Evolutionary conservation across 1,140 invertebrate genomes (phyloP), one percentile per base, ranked within the genome.

Genomic region (Neotoxoptera formosana): DNA sequence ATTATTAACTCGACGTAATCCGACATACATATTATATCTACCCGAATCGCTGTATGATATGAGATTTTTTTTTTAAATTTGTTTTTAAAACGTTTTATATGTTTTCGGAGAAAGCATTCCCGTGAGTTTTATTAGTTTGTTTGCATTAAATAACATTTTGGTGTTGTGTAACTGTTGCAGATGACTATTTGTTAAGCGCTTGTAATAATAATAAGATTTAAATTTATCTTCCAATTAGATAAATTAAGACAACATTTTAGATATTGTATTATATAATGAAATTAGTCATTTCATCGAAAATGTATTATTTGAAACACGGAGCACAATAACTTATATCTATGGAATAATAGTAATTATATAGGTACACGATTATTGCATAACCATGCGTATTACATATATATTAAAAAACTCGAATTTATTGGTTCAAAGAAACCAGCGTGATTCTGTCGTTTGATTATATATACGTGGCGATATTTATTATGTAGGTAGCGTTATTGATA

Each of bases 21-120:
- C 60, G 60, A 67, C 30, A 17, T n/a, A n/a, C 60, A 67, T 7
- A 41, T 41, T 7, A 41, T 41, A 53, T 67, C 60, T n/a, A 67
- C n/a, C 60, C 0, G 9, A 67, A 67, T 67, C 1, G 14, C 51
- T 20, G 51, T 67, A 67, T 67, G n/a, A n/a, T n/a, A 67, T n/a
- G 30, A 67, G 60, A 67, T 67, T 83, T 81, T 81, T 81, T 83
- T 83, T 83, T 81, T 36, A 21, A 83, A 67, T 67, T 67, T 67
- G 60, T 67, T 67, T n/a, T 67, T 67, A 14, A 67, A n/a, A 17
- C 30, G 30, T 67, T 67, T 67, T 23, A 84, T 84, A 45, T 41
- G 30, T 87, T 7, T 45, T 45, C 11, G 84, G 84, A 87, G 84
- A 87, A 87, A 87, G 84, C 45, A 87, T 87, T 41, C 81, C 34